Evolutionary conservation across 1,140 invertebrate genomes (phyloP), one percentile per base, ranked within the genome.

Genomic region (Trichonephila inaurata): DNA sequence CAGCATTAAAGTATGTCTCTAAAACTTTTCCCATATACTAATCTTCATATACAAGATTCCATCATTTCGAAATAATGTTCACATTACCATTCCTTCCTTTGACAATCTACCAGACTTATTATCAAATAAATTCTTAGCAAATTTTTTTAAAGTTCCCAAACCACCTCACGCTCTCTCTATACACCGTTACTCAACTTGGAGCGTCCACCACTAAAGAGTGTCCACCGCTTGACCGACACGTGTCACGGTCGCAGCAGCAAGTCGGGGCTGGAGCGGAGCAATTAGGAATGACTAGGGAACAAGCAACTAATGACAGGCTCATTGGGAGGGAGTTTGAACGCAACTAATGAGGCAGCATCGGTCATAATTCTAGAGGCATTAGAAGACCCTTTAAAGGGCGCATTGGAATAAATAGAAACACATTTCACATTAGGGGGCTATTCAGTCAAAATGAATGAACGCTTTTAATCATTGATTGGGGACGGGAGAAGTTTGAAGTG

Each of bases 321-420:
- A 85, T 60, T 85, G 21, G 82, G 44, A 85, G 44, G 40, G 82
- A 51, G 82, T 60, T 85, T 58, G 60, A 85, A 60, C 82, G 44
- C 44, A 60, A 24, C 82, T 85, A 85, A 85, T 85, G 82, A 85
- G 44, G 18, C 8, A n/a, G 58, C 82, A 85, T 85, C 82, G 44
- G n/a, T 85, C 82, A 85, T 85, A 85, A 85, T 85, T 58, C 24
- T 58, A 19, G n/a, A 21, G 58, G n/a, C 82, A 85, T 85, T 85
- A 85, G 58, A 60, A 19, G n/a, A 16, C 82, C 82, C 24, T 85
- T 85, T 40, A 44, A 83, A 83, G 81, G 8, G 51, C 18, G 81
- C 44, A 5, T 21, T 12, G 8, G 19, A 85, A 85, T 85, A 51
- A 85, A 85, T n/a, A 60, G 44, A 85, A 85, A 60, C 58, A 24